Evolutionary conservation across 2,888 invertebrate genomes (phyloP), one percentile per base, ranked within the genome.

Genomic region (Lithophane ornitopus): DNA sequence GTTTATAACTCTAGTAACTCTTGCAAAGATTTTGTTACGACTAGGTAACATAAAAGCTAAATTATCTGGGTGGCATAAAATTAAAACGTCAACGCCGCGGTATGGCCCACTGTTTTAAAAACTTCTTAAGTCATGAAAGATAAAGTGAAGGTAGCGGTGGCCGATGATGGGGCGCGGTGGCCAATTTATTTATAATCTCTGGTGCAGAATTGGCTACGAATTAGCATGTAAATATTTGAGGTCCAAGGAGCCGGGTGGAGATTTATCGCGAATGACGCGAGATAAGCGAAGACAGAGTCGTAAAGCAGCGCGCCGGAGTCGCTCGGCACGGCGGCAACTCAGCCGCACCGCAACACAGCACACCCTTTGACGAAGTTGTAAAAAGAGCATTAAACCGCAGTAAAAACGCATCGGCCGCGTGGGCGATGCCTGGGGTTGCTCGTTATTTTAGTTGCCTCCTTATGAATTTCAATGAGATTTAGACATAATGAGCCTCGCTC

Each of bases 151-250:
- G 92, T 84, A 88, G 89, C 88, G 90, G 81, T 89, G 90, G 90
- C 89, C 91, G 93, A 94, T 94, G 94, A 95, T 94, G 93, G 92
- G 92, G 92, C 93, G 90, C 92, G 87, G 93, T 91, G 91, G 92
- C 91, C 94, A 93, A 94, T 95, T 96, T 96, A 95, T 95, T 95
- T 95, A 96, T 96, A 96, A 96, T 96, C 96, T 96, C 94, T 94
- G 94, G 93, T 94, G 94, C 94, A 92, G 93, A 94, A 96, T 95
- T 94, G 95, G 92, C 95, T 95, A 95, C 93, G 95, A 96, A 96
- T 96, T 96, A 96, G 94, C 95, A 96, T 96, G 95, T 96, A 95
- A 96, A 96, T 96, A 96, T 96, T 96, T 95, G 94, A 96, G 93
- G 96, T 96, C 95, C 95, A 94, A 94, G 94, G 93, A 95, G 93